Evolutionary conservation across 2,888 invertebrate genomes (phyloP), one percentile per base, ranked within the genome.

Genomic region (Notodromas monacha): DNA sequence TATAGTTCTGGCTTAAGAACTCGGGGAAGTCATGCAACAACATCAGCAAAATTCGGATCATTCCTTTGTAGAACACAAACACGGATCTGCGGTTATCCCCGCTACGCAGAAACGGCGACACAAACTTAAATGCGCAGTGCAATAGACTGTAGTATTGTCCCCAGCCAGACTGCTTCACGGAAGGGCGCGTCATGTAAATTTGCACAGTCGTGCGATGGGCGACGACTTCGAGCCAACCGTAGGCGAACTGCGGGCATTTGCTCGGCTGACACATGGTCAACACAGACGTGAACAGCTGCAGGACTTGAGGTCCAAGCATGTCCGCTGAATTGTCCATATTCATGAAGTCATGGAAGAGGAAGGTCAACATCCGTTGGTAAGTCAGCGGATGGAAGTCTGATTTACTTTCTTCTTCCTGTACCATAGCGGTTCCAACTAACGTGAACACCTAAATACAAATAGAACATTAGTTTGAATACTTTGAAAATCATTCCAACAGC

Each of bases 11-110:
- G 51, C 92, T 92, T 30, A 99, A 59, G 50, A 99, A 86, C 53
- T 99, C 96, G 0, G 96, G 96, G 50, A 99, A 99, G 49, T 99
- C 96, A 47, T 99, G 96, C 8, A 96, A 58, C 15, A 99, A 55
- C 0, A 99, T 86, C 26, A 96, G 57, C 30, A 99, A 56, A 5
- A 99, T 81, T 36, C 89, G 64, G 28, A 96, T 55, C 0, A 86
- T 84, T 40, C 86, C 92, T 53, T 84, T 86, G 56, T 96, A 99
- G 14, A 96, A 55, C 42, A 72, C 59, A 43, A 77, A 74, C 4
- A 92, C 77, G 0, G 89, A 77, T 40, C 81, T 72, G 3, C 81
- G 76, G 15, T 99, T 58, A 45, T 89, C 86, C 1, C 92, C 86
- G 52, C 92, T 96, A 32, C 92, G 62, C 38, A 99, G 56, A 57